These are phyloP conservation scores for Varanus komodoensis DNA, from an alignment of 2,113 vertebrate species.

Conservation along the genomic window DNA sequence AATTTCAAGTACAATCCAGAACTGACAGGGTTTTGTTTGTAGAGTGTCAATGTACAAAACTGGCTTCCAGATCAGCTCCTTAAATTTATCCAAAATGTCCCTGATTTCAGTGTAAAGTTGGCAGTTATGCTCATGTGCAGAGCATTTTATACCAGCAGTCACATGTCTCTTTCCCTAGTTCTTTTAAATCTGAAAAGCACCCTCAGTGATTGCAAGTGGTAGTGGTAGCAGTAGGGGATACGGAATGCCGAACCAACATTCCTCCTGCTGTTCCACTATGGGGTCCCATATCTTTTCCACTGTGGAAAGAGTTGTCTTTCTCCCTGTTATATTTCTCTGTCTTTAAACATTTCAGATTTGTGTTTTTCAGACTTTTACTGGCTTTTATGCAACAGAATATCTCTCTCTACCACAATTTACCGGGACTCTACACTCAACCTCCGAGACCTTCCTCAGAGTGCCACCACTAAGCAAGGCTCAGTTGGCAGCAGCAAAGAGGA, in stretches of 20 bases:
- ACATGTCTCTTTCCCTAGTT: not conserved
- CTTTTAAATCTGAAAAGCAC: not conserved
- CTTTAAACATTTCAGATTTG: no score
- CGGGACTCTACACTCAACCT: no score
- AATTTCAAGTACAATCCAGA: not conserved
- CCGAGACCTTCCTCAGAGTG: no score
- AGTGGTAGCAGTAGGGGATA: not conserved
- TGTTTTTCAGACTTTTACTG: no score
- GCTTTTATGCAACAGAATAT: no score
- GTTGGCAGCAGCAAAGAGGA: no score
- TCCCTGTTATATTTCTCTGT: not conserved
- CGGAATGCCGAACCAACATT: not conserved
- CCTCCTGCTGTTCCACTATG: not conserved
- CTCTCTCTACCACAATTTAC: no score
- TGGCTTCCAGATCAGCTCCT: not conserved
- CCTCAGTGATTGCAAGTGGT: not conserved
- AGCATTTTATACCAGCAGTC: not conserved
- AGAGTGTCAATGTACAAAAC: not conserved
- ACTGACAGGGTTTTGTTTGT: not conserved
- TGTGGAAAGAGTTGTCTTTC: not conserved
- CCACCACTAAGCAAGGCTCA: no score
- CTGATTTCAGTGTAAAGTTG: not conserved
- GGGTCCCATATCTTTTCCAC: not conserved
- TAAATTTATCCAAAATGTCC: not conserved
- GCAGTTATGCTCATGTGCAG: not conserved